These are phyloP conservation scores for Carpatolechia fugitivella DNA, from an alignment of 2,888 invertebrate species.

Conservation along the genomic window DNA sequence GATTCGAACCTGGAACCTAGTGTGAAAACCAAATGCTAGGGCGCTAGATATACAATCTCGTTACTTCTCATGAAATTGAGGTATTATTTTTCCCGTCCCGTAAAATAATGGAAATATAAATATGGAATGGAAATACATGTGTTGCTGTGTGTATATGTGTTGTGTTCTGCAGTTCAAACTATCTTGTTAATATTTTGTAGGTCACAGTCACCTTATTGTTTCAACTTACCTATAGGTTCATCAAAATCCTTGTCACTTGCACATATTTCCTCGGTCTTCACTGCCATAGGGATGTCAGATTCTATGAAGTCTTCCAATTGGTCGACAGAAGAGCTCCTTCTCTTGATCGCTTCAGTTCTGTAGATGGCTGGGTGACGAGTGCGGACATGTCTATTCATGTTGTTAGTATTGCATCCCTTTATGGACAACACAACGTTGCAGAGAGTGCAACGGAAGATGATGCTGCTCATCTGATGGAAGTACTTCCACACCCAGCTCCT, in stretches of 20 bases:
- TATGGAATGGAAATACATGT: too few relatives aligned
- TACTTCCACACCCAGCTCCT: conserved; percentile 76
- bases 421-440: conserved; percentile 68
- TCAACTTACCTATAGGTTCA: conserved; percentile 14
- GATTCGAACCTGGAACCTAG: too few relatives aligned
- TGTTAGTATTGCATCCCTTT: conserved; percentile 71
- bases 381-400: conserved; percentile 67
- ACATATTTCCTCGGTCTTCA: conserved; percentile 48
- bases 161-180: too few relatives aligned
- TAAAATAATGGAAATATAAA: too few relatives aligned
- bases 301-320: conserved; percentile 30
- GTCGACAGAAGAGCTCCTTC: conserved; percentile 24
- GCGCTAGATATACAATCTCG: too few relatives aligned
- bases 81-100: too few relatives aligned
- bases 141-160: too few relatives aligned
- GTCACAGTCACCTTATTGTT: too few relatives aligned
- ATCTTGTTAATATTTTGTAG: too few relatives aligned
- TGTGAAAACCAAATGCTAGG: too few relatives aligned
- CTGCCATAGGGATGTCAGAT: conserved; percentile 39
- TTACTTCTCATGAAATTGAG: too few relatives aligned
- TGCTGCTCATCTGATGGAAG: conserved; percentile 61
- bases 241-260: conserved; percentile 40
- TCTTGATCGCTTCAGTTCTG: conserved; percentile 45
- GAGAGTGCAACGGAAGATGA: conserved; percentile 62
- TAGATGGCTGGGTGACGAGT: conserved; percentile 57